These are phyloP conservation scores for Geotrupes spiniger DNA, from an alignment of 2,888 invertebrate genomes.

Conservation along the genomic window DNA sequence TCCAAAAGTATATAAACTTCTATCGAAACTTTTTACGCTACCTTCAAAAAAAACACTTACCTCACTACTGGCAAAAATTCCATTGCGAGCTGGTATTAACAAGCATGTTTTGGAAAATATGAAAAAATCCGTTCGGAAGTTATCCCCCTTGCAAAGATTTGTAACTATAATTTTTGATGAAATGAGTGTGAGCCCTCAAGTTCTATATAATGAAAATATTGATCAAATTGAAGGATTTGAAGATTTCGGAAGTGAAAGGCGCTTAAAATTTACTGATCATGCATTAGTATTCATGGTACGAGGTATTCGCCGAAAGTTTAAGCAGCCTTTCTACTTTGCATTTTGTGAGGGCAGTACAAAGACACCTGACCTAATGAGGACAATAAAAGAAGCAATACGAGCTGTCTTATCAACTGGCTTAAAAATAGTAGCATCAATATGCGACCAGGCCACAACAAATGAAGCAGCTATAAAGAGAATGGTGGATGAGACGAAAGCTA, in stretches of 20 bases:
- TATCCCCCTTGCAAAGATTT: no score
- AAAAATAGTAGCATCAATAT: conserved; percentile 23
- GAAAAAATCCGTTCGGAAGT: no score
- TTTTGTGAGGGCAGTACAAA: conserved; percentile 21
- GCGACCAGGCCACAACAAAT: conserved; percentile 28
- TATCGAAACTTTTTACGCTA: no score
- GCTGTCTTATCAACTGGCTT: conserved; percentile 18
- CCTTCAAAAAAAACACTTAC: no score
- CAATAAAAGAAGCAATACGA: conserved; percentile 11
- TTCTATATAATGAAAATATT: conserved; percentile 17
- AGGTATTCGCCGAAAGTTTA: conserved; percentile 19
- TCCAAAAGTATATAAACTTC: no score
- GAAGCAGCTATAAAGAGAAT: conserved; percentile 17
- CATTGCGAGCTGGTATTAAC: no score
- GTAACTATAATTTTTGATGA: conserved; percentile 26
- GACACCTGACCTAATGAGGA: conserved; percentile 11
- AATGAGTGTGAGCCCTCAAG: conserved; percentile 21
- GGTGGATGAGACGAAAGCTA: neutral
- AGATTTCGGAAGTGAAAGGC: conserved; percentile 5
- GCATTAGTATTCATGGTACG: conserved; percentile 10
- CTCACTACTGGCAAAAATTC: no score
- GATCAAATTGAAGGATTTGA: conserved; percentile 15
- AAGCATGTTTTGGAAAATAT: no score
- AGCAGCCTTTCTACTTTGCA: no score
- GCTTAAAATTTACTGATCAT: conserved; percentile 12